These are phyloP conservation scores for Odontothrips loti DNA, from an alignment of 2,888 invertebrate genomes.

Conservation along the genomic window DNA sequence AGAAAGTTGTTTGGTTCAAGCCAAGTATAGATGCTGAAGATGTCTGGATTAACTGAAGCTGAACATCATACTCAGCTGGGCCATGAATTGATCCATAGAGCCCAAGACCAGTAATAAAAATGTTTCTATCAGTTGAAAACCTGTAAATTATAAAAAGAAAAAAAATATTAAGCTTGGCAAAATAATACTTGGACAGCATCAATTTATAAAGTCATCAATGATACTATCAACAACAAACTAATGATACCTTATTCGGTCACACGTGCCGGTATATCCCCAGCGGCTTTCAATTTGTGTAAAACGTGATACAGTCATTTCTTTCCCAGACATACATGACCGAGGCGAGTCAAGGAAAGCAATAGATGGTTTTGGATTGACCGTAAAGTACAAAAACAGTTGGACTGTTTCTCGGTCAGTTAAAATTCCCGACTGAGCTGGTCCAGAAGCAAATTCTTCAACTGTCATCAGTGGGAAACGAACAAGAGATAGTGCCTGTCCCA, in stretches of 20 bases:
- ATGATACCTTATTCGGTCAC: slow-evolving; percentile 66
- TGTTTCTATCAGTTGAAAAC: slow-evolving; percentile 73
- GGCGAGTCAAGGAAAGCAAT: slow-evolving; percentile 67
- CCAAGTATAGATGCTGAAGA: slow-evolving; percentile 67
- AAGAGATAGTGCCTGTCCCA: slow-evolving; percentile 65
- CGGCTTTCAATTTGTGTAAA: slow-evolving; percentile 73
- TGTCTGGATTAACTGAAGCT: slow-evolving; percentile 66
- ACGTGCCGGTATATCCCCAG: slow-evolving; percentile 81
- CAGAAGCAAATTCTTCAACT: slow-evolving; percentile 77
- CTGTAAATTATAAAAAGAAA: slow-evolving; percentile 46
- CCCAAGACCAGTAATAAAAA: slow-evolving; percentile 80
- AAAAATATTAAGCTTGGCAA: neutral
- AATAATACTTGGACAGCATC: neutral
- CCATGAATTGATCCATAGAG: slow-evolving; percentile 78
- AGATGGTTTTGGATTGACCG: slow-evolving; percentile 70
- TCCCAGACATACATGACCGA: slow-evolving; percentile 72
- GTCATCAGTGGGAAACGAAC: slow-evolving; percentile 81
- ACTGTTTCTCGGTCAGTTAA: slow-evolving; percentile 73
- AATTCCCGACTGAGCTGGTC: slow-evolving; percentile 69
- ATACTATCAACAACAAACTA: slow-evolving; percentile 2
- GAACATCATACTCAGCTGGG: slow-evolving; percentile 70
- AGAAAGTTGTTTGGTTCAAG: slow-evolving; percentile 69
- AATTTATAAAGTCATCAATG: slow-evolving; percentile 25
- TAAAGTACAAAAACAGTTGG: slow-evolving; percentile 65
- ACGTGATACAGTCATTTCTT: slow-evolving; percentile 61